Conservation (phyloP, 2,888 invertebrate genomes). For the Aradus depressus region DNA sequence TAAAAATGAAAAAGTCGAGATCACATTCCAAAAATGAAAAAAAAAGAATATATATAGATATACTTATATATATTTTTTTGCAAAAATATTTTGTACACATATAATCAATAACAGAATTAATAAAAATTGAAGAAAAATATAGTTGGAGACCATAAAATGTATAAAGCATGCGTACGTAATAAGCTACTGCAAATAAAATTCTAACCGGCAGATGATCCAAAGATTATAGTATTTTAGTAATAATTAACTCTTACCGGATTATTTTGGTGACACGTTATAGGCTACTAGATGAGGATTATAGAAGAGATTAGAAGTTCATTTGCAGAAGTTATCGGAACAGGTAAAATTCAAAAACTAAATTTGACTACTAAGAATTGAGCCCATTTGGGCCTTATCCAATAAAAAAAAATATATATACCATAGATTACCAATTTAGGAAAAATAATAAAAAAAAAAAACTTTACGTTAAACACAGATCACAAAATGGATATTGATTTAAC, state of each 20-base stretch:
- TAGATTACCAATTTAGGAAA: constrained; percentile 6
- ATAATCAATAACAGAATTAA: neutral
- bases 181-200: constrained; percentile 27
- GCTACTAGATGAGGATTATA: neutral
- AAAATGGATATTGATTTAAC: constrained; percentile 5
- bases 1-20: constrained; percentile 21
- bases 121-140: constrained; percentile 1
- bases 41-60: constrained; percentile 8
- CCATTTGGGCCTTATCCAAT: neutral
- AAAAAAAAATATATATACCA: constrained; percentile 6
- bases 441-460: constrained; percentile 14
- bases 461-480: constrained; percentile 13
- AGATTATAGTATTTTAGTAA: constrained; percentile 9
- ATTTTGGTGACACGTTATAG: too few species aligned
- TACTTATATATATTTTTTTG: constrained; percentile 7
- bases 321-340: constrained; percentile 22
- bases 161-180: constrained; percentile 20
- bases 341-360: constrained; percentile 1
- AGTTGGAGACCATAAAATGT: constrained; percentile 15
- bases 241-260: neutral
- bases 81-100: neutral
- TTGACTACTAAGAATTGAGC: neutral
- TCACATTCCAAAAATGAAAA: constrained; percentile 18
- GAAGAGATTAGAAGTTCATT: constrained; percentile 25
- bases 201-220: constrained; percentile 20